Conservation (phyloP, 2,113 vertebrate species). For the Lagopus leucura region DNA sequence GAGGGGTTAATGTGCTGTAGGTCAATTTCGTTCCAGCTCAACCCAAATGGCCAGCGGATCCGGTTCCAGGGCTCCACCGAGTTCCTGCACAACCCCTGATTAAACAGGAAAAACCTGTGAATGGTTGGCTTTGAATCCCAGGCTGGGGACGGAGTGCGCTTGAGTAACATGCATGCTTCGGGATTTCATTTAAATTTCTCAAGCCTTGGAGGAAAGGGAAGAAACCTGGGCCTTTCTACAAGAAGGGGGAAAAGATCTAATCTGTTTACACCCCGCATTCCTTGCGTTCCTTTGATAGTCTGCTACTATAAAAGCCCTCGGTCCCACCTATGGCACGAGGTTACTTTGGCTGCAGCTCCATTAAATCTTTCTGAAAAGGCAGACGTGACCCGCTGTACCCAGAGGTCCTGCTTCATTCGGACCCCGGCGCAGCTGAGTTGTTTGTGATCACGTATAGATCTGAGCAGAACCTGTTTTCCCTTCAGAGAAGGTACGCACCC, state of each 20-base stretch:
- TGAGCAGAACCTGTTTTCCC: not conserved
- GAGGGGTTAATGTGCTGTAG: constrained; percentile 12
- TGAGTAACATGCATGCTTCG: not conserved
- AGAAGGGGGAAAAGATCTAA: not conserved
- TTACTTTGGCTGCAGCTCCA: not conserved
- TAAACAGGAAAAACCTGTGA: constrained; percentile 71
- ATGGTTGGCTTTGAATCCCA: not conserved
- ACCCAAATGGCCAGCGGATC: constrained; percentile 32
- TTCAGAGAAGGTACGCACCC: not conserved
- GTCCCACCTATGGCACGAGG: not conserved
- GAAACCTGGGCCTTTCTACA: not conserved
- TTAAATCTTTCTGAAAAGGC: not conserved
- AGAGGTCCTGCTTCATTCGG: not conserved
- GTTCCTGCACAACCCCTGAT: constrained; percentile 39
- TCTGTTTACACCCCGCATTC: constrained; percentile 39
- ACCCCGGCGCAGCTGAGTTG: not conserved
- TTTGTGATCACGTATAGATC: not conserved
- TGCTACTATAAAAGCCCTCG: not conserved
- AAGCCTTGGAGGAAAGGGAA: not conserved
- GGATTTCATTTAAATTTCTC: not conserved
- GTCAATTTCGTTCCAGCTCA: not conserved
- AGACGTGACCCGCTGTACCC: not conserved
- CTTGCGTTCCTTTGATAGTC: not conserved
- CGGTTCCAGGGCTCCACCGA: constrained; percentile 28
- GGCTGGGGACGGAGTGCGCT: not conserved